Evolutionary conservation across 2,797 vertebrate genomes (phyloP), one percentile per base, ranked within the genome.

Genomic region (Octomys mimax): DNA sequence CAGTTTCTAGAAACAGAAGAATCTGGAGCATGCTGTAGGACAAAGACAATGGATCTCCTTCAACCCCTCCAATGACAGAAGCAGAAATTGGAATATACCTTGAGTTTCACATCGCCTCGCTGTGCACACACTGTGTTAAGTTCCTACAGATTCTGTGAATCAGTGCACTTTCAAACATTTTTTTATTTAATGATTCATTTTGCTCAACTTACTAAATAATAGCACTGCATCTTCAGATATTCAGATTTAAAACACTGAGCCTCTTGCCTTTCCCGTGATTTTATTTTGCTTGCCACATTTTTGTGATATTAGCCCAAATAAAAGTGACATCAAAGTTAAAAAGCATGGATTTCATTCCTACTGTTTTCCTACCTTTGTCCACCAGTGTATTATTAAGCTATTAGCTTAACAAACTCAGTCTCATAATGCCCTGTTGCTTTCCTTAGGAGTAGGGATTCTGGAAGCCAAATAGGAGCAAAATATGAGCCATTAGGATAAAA

Each of bases 141-240:
- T 83, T 92, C 71, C 19, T 49, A 62, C 87, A 70, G 36, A 46
- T 42, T n/a, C 52, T 94, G 36, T 92, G 61, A 91, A 70, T 61
- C 33, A 59, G 80, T 26, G 49, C 57, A 81, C 73, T 86, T 86
- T 68, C 8, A 89, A 89, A 93, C 16, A 66, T 73, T 52, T 36
- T 57, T 57, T 64, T 75, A 85, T 46, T 89, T 92, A 54, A 7
- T 88, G 22, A 61, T 14, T 68, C 87, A 54, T 61, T 46, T 59
- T 36, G 26, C 19, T 89, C 91, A 21, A 42, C 81, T 90, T 93
- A 54, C 88, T 64, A 31, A 87, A 91, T 16, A 85, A 73, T 19
- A 75, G 66, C 31, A 75, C 26, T 73, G 12, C 22, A 59, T 77
- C 57, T 92, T 89, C 49, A 94, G 70, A 88, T 62, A 81, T 4